A percentile compares a stretch with the other conserved stretches of the same genome.
Evolutionary conservation across 2,888 invertebrate species (phyloP).

Genomic region (Leucophora obtusa): DNA sequence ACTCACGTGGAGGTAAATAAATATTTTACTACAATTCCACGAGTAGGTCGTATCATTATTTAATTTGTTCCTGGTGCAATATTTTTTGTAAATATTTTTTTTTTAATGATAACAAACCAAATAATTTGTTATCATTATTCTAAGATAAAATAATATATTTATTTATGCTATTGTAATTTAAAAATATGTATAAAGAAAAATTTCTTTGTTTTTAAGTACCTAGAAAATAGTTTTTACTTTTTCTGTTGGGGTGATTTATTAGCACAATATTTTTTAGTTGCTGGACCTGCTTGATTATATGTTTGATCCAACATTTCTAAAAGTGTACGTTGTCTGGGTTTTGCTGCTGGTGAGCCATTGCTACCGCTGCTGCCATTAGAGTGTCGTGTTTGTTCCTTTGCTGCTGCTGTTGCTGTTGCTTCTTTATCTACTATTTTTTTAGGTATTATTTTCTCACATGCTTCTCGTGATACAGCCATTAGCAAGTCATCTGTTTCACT

Average conservation of each 20-base stretch:
- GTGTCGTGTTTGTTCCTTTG: conserved; percentile 18
- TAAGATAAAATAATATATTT: conserved; percentile 4
- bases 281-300: conserved; percentile 60
- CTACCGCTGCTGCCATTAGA: conserved; percentile 3
- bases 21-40: neutral
- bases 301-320: conserved; percentile 76
- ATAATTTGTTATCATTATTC: neutral
- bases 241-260: conserved; percentile 39
- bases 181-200: neutral
- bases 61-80: too few relatives aligned
- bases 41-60: neutral
- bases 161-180: neutral
- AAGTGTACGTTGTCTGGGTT: conserved; percentile 71
- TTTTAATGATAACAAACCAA: neutral
- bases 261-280: conserved; percentile 53
- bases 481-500: conserved; percentile 62
- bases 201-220: neutral
- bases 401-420: conserved; percentile 7
- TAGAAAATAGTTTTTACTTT: neutral
- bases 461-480: conserved; percentile 27
- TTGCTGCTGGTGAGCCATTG: conserved; percentile 50
- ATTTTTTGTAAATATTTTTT: neutral
- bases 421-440: conserved; percentile 25
- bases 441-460: conserved; percentile 25
- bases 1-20: neutral